Evolutionary conservation across 2,113 vertebrate species (phyloP).

Genomic region (Phainopepla nitens): DNA sequence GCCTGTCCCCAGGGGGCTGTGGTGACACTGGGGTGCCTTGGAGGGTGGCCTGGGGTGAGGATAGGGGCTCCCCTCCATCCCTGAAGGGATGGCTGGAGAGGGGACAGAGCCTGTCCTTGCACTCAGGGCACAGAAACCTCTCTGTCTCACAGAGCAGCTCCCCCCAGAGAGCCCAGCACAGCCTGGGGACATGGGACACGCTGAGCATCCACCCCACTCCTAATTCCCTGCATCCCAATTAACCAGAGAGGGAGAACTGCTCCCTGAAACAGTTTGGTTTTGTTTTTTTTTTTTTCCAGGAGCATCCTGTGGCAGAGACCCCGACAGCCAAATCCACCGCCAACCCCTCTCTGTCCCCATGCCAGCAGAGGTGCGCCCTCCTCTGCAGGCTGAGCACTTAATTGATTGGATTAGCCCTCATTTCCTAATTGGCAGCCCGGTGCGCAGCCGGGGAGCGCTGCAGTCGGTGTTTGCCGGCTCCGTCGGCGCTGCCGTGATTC

Average conservation of each 20-base stretch:
- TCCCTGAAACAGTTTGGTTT: too few relatives aligned
- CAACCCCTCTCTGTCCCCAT: accelerated
- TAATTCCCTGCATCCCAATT: not conserved
- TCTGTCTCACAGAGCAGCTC: not conserved
- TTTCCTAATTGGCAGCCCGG: not conserved
- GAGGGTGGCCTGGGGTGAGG: not conserved
- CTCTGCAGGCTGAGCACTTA: not conserved
- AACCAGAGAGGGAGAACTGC: not conserved
- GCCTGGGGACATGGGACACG: accelerated
- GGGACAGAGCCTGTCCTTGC: not conserved
- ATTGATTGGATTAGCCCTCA: not conserved
- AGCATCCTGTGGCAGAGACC: not conserved
- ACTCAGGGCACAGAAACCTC: not conserved
- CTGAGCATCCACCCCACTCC: not conserved
- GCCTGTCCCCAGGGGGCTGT: not conserved
- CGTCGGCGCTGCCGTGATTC: not conserved
- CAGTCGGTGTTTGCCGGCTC: not conserved
- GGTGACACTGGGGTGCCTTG: not conserved
- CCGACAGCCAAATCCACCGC: not conserved
- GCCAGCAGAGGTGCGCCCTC: not conserved
- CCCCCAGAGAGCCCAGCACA: not conserved
- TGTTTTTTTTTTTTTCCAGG: too few relatives aligned
- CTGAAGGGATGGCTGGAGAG: not conserved
- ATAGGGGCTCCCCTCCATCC: not conserved
- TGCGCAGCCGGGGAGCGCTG: not conserved